Evolutionary conservation across 1,140 invertebrate species (phyloP), one percentile per base, ranked within the genome.

Genomic region (Bombus affinis): DNA sequence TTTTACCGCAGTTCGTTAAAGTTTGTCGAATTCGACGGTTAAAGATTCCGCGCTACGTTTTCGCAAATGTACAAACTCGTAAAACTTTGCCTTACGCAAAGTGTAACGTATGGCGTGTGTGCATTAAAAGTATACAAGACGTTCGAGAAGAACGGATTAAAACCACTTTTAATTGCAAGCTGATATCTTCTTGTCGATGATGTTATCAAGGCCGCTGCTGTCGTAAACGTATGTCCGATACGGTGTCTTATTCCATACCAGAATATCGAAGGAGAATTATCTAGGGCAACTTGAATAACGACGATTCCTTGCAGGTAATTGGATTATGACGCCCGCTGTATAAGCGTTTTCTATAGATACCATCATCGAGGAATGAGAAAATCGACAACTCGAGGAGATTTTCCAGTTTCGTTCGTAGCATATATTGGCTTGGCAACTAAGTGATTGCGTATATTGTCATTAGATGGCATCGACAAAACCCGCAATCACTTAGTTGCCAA

Each of bases 241-340:
- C 13, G 35, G 15, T 71, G 47, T 39, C 28, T 42, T 3, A 25
- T 57, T 66, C 8, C 9, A 37, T 57, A 71, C n/a, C 12, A 71
- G 13, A 57, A 22, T 76, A 76, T 81, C 28, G 47, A 57, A 71
- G 35, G 78, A 71, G 28, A 68, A 57, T 81, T 81, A 81, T 22
- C 0, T n/a, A 39, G 47, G 47, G 18, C 5, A 57, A 70, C 32
- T 37, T 13, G 44, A 68, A 71, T 81, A 68, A 81, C 35, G 66
- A 39, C 65, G 47, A 78, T n/a, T 78, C 32, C n/a, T 78, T 78
- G 32, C 28, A 66, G 44, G 76, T 35, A 66, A 81, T 81, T 71
- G 78, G 78, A 81, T 81, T 18, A 81, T 32, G 25, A 47, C 35
- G 66, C 22, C 25, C 35, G 28, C 39, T 39, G 53, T 15, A 8